Conservation (phyloP, 2,113 vertebrate genomes). For the Zootoca vivipara region DNA sequence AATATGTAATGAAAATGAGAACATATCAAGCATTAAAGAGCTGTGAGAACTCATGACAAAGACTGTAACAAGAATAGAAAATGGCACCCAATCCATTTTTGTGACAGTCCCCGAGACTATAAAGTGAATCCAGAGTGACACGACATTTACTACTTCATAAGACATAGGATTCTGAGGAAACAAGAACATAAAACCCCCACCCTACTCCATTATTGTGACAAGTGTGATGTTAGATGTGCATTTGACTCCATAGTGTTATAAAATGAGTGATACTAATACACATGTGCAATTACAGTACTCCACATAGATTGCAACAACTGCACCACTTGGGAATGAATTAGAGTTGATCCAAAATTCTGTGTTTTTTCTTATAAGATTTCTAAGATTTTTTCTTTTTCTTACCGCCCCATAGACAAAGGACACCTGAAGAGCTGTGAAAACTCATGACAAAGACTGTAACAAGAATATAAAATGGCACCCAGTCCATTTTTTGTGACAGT, state of each 20-base stretch:
- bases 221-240: constrained; percentile 52
- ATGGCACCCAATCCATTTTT: constrained; percentile 61
- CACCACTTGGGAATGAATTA: too few species aligned
- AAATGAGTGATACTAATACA: background rate
- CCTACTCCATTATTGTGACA: constrained; percentile 53
- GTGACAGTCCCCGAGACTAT: constrained; percentile 64
- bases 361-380: too few species aligned
- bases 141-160: constrained; percentile 63
- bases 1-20: constrained; percentile 75
- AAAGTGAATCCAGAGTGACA: constrained; percentile 63
- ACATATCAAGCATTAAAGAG: constrained; percentile 72
- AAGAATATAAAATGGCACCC: too few species aligned
- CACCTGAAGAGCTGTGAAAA: too few species aligned
- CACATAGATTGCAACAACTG: too few species aligned
- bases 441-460: too few species aligned
- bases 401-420: too few species aligned
- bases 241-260: constrained; percentile 8
- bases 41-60: constrained; percentile 69
- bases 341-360: too few species aligned
- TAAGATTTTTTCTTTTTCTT: too few species aligned
- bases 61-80: constrained; percentile 69
- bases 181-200: constrained; percentile 46
- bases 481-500: too few species aligned
- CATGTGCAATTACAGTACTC: too few species aligned
- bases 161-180: constrained; percentile 64